Evolutionary conservation across 2,888 invertebrate genomes (phyloP).

Genomic region (Aporophyla nigra): DNA sequence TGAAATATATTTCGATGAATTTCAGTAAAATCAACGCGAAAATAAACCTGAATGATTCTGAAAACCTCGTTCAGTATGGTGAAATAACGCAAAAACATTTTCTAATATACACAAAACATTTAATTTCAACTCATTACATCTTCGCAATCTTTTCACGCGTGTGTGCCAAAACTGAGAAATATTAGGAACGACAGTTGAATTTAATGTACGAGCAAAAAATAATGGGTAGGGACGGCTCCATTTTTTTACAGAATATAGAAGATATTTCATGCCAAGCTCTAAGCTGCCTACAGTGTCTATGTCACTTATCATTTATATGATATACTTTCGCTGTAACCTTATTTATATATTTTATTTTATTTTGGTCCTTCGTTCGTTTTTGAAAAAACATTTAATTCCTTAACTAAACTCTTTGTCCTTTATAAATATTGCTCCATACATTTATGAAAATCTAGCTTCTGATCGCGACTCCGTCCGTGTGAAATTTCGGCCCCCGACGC

Average conservation of each 20-base stretch:
- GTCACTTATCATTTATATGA: constrained; percentile 35
- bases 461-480: no score
- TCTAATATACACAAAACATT: constrained; percentile 21
- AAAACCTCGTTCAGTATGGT: neutral
- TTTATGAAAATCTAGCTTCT: no score
- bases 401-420: no score
- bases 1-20: neutral
- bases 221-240: constrained; percentile 6
- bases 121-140: constrained; percentile 21
- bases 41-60: neutral
- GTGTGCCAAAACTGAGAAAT: constrained; percentile 35
- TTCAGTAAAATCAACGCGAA: neutral
- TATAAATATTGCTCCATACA: no score
- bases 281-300: constrained; percentile 1
- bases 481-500: no score
- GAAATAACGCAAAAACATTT: constrained; percentile 2
- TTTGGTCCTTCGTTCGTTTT: neutral
- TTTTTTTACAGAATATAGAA: constrained; percentile 14
- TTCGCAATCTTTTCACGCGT: constrained; percentile 32
- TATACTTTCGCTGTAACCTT: neutral
- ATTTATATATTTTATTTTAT: constrained; percentile 1
- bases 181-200: constrained; percentile 44
- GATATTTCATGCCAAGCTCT: constrained; percentile 25
- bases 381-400: no score
- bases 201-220: constrained; percentile 49